Percentiles rank a stretch among this genome's conserved stretches.
Conservation (phyloP, 2,113 vertebrate genomes). For the Pelmatolapia mariae region DNA sequence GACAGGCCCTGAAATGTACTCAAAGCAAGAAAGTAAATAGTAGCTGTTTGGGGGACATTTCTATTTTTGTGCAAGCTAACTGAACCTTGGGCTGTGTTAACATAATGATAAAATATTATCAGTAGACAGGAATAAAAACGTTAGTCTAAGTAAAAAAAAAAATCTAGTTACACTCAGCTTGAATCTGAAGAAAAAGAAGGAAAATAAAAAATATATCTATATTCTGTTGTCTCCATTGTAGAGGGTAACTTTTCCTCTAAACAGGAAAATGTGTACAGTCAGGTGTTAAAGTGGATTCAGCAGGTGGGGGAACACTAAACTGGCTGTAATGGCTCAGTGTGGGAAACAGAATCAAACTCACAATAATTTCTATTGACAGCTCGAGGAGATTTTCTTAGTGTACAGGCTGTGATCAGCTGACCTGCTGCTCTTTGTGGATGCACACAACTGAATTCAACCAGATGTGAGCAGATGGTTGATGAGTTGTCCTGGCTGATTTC, state of each 20-base stretch:
- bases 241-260: no score
- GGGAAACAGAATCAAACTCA: neutral
- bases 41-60: fast-evolving
- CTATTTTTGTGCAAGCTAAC: fast-evolving
- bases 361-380: neutral
- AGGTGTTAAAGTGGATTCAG: neutral
- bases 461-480: neutral
- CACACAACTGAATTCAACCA: neutral
- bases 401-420: neutral
- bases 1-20: neutral
- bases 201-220: no score
- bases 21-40: fast-evolving
- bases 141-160: neutral
- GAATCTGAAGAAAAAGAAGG: no score
- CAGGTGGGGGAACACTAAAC: neutral
- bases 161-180: no score
- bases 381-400: neutral
- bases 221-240: no score
- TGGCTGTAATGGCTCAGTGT: neutral
- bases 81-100: neutral
- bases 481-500: neutral
- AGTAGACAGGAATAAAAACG: neutral
- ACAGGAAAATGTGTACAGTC: neutral
- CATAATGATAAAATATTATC: neutral
- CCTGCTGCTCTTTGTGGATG: neutral